Conservation (phyloP, 2,888 invertebrate species). For the Lochmaea capreae region DNA sequence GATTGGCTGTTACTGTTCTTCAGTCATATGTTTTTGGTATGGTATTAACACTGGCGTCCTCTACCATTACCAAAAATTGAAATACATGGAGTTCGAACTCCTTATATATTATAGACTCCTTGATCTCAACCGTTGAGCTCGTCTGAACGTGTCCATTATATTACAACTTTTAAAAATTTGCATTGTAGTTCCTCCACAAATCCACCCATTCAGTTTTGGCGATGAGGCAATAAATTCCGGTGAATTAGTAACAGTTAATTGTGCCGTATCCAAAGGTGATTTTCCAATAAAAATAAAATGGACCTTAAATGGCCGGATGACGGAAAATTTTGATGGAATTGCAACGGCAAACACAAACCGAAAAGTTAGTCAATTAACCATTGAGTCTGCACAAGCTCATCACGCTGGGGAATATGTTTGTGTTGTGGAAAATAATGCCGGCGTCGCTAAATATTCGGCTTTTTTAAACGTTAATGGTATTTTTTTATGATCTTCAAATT, state of each 20-base stretch:
- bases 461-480: slow-evolving; percentile 58
- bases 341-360: slow-evolving; percentile 51
- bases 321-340: slow-evolving; percentile 60
- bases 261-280: slow-evolving; percentile 81
- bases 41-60: too few relatives aligned
- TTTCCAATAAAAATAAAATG: slow-evolving; percentile 73
- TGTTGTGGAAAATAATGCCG: slow-evolving; percentile 72
- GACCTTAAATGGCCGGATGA: slow-evolving; percentile 61
- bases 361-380: slow-evolving; percentile 50
- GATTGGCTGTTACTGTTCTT: too few relatives aligned
- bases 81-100: too few relatives aligned
- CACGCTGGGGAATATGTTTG: slow-evolving; percentile 76
- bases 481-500: slow-evolving; percentile 17
- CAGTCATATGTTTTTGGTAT: too few relatives aligned
- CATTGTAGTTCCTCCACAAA: slow-evolving; percentile 58
- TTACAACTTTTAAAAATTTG: neutral
- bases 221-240: slow-evolving; percentile 74
- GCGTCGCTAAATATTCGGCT: slow-evolving; percentile 69
- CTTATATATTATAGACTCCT: too few relatives aligned
- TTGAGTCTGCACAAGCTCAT: slow-evolving; percentile 68
- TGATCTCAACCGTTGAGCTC: too few relatives aligned
- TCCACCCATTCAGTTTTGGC: slow-evolving; percentile 70
- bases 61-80: too few relatives aligned
- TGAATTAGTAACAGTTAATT: slow-evolving; percentile 75
- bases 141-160: too few relatives aligned